Conservation (phyloP, 2,888 invertebrate genomes). For the Atethmia centrago region DNA sequence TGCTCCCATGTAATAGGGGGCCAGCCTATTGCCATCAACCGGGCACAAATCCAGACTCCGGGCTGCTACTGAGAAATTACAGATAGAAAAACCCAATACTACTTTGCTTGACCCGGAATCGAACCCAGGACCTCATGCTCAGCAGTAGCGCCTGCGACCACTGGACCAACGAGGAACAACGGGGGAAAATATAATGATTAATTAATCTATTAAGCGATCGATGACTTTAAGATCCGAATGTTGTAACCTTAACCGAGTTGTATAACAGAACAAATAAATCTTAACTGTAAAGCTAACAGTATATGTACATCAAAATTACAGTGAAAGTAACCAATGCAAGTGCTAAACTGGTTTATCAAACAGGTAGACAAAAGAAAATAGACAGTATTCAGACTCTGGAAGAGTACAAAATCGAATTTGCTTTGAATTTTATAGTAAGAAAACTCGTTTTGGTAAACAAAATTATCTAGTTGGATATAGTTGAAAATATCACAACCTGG, state of each 20-base stretch:
- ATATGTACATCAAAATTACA: constrained; percentile 33
- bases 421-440: neutral
- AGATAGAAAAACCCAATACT: no score
- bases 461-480: neutral
- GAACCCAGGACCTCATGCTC: no score
- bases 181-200: no score
- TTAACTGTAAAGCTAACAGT: constrained; percentile 44
- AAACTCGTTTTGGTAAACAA: neutral
- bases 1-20: no score
- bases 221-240: neutral
- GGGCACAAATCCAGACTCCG: no score
- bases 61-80: no score
- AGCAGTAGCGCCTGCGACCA: no score
- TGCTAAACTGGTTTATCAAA: constrained; percentile 56
- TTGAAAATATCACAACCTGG: neutral
- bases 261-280: constrained; percentile 3
- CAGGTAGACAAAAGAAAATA: constrained; percentile 20
- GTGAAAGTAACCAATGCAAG: constrained; percentile 52
- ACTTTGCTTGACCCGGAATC: no score
- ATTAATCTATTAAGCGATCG: neutral
- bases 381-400: neutral
- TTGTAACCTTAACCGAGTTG: constrained; percentile 19
- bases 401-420: constrained; percentile 28
- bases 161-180: no score
- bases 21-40: no score